Evolutionary conservation across 1,140 invertebrate species (phyloP), one percentile per base, ranked within the genome.

Genomic region (Uloborus diversus): DNA sequence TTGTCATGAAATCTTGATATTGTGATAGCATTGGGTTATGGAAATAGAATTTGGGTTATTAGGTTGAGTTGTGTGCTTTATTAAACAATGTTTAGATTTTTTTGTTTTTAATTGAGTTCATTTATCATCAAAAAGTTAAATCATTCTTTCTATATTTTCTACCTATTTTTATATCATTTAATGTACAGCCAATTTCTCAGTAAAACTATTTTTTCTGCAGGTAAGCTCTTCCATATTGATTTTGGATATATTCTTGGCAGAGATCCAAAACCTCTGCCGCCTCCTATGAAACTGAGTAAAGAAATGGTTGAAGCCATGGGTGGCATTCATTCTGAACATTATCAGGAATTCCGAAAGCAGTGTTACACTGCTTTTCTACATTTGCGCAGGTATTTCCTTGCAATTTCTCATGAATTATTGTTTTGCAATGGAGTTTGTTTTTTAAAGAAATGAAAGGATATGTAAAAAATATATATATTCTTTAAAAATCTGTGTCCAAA

Each of bases 271-370:
- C 96, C 96, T 4, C 90, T 99, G 85, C 97, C 97, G 3, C 89
- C 90, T 25, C 96, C 97, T 4, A 99, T 99, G 96, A 99, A 99
- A 88, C 89, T 99, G 0, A 98, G 94, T 85, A 95, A 94, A 85
- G 98, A 99, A 89, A 99, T 99, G 97, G 95, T 99, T 1, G 97
- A 99, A 85, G 97, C 94, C 0, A 99, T 99, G 97, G 98, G 98
- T 4, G 97, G 97, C 0, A 90, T 94, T 0, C 92, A 92, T 80
- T 95, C 94, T 0, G 96, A 99, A 83, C 93, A 96, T 87, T 99
- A 98, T 87, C 93, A 97, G 82, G 92, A 96, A 85, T 99, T 99
- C 87, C 89, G 93, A 47, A 96, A 96, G 84, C 92, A 96, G 82
- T 99, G 96, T 87, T 98, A 97, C 84, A 98, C 96, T 1, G 96